Evolutionary conservation across 2,113 vertebrate species (phyloP).

Genomic region (Oxygymnocypris stewartii): DNA sequence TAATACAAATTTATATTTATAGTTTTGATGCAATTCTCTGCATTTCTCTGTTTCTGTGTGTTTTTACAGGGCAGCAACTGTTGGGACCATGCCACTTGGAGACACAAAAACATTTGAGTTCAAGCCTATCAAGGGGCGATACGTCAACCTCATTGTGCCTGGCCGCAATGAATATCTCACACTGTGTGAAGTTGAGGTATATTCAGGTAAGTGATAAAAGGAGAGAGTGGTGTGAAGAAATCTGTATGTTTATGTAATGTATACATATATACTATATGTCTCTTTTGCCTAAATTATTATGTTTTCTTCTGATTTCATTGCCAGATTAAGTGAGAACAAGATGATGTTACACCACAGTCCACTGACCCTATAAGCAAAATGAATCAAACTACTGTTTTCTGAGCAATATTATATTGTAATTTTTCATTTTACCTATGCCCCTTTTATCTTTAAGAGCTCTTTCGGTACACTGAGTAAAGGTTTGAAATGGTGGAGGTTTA

Average conservation of each 20-base stretch:
- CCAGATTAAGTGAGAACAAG: not conserved
- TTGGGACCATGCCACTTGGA: not conserved
- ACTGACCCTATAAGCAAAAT: not conserved
- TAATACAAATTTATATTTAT: not conserved
- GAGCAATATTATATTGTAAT: not conserved
- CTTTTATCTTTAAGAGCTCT: not conserved
- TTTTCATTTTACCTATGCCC: not conserved
- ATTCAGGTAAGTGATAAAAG: not conserved
- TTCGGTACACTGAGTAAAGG: not conserved
- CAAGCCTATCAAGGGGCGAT: not conserved
- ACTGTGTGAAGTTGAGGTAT: constrained; percentile 5
- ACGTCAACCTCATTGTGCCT: not conserved
- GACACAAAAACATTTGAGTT: not conserved
- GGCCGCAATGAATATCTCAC: not conserved
- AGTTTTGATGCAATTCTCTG: not conserved
- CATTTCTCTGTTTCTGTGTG: not conserved
- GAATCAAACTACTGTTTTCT: not conserved
- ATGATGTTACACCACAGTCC: not conserved
- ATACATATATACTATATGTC: not conserved
- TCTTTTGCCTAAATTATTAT: not conserved
- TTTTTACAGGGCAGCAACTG: not conserved
- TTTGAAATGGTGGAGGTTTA: not conserved
- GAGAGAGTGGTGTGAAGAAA: not conserved
- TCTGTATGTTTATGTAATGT: not conserved
- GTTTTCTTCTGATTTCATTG: not conserved